phyloP scores from a whole-genome alignment of 2,888 invertebrate species.

The Timema cristinae region DNA sequence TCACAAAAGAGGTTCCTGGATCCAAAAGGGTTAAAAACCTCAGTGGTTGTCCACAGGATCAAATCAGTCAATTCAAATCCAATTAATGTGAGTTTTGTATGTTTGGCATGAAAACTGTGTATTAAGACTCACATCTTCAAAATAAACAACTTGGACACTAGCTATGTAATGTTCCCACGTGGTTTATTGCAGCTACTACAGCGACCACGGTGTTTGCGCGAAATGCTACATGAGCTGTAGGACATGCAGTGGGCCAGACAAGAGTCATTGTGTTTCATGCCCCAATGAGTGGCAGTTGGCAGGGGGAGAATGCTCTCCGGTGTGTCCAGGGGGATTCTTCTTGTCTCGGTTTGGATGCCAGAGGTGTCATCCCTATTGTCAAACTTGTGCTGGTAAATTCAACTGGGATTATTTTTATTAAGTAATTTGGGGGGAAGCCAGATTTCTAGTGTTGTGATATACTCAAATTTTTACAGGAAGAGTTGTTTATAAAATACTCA shows the following conservation, averaged over 20 bases:
- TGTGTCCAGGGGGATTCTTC: slow-evolving; percentile 61
- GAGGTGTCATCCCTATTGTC: too few species aligned
- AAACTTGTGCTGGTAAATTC: too few species aligned
- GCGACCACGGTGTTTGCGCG: slow-evolving; percentile 55
- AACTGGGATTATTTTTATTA: background rate
- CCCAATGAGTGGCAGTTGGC: slow-evolving; percentile 63
- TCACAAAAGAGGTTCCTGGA: too few species aligned
- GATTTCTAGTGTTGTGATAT: background rate
- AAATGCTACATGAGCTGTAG: slow-evolving; percentile 76
- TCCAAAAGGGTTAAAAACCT: too few species aligned
- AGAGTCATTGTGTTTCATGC: slow-evolving; percentile 70
- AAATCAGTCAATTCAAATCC: too few species aligned
- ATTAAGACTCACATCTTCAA: too few species aligned
- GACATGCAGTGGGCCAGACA: slow-evolving; percentile 71
- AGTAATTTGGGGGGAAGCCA: background rate
- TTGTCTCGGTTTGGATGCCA: too few species aligned
- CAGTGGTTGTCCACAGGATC: too few species aligned
- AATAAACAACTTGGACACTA: too few species aligned
- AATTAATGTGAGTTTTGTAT: too few species aligned
- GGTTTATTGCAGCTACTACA: background rate
- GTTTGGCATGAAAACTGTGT: too few species aligned
- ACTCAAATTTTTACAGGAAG: background rate
- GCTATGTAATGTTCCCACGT: too few species aligned
- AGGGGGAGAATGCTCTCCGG: slow-evolving; percentile 66
- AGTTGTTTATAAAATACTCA: background rate